Conservation (phyloP, 2,113 vertebrate genomes). For the Siniperca knerii region DNA sequence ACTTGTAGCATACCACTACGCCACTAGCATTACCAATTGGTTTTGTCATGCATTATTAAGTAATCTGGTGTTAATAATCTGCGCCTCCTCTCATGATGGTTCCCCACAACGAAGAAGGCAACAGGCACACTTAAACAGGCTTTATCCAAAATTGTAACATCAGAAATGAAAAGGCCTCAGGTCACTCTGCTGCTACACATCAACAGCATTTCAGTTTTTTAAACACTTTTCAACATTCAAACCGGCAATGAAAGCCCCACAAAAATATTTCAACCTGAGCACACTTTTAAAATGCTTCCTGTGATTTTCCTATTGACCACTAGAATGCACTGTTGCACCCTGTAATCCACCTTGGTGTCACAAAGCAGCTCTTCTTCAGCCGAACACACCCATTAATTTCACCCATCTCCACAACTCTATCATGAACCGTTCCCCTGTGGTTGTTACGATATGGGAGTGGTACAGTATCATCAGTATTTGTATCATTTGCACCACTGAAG, state of each 20-base stretch:
- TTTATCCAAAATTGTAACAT: background rate
- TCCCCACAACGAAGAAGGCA: background rate
- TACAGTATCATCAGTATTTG: constrained; percentile 51
- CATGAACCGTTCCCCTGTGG: constrained; percentile 51
- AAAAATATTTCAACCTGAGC: background rate
- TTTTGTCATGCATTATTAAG: constrained; percentile 11
- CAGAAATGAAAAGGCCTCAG: background rate
- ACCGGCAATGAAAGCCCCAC: background rate
- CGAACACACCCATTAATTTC: constrained; percentile 64
- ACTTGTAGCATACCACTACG: background rate
- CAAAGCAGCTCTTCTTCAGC: constrained; percentile 18
- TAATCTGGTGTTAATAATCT: background rate
- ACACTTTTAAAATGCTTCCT: background rate
- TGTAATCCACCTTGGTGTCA: constrained; percentile 36
- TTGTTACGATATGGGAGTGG: constrained; percentile 60
- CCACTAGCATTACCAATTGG: background rate
- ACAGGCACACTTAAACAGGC: background rate
- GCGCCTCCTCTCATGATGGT: background rate
- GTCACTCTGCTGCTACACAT: background rate
- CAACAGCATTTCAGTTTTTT: background rate
- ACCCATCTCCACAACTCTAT: constrained; percentile 54
- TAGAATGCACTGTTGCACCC: constrained; percentile 78
- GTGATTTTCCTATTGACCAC: constrained; percentile 49
- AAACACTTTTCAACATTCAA: background rate
- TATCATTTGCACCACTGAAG: constrained; percentile 52